phyloP scores from a whole-genome alignment of 2,888 invertebrate species.

The Drosophila basisetae region DNA sequence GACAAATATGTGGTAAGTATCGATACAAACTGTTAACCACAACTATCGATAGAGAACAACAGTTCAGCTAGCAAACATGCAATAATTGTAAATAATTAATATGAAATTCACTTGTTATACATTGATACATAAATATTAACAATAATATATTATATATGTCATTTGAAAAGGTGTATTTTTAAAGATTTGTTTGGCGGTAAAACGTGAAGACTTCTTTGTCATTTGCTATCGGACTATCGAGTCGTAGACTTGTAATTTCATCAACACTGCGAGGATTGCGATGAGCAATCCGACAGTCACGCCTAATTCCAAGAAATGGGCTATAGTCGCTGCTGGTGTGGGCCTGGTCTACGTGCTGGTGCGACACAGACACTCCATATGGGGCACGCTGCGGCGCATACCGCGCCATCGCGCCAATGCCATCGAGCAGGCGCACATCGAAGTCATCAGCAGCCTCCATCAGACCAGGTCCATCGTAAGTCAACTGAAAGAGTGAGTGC shows the following conservation, averaged over 20 bases:
- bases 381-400: conserved; percentile 58
- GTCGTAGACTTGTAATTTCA: conserved; percentile 14
- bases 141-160: neutral
- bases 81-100: neutral
- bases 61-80: neutral
- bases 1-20: neutral
- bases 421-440: conserved; percentile 73
- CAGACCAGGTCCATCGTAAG: conserved; percentile 69
- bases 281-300: conserved; percentile 44
- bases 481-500: conserved; percentile 82
- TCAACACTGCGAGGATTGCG: conserved; percentile 1
- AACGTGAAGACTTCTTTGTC: neutral
- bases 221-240: conserved; percentile 27
- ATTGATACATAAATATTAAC: neutral
- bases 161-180: neutral
- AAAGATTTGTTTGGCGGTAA: conserved; percentile 15
- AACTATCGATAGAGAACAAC: neutral
- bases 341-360: conserved; percentile 81
- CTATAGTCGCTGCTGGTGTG: conserved; percentile 74
- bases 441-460: conserved; percentile 73
- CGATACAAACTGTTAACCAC: neutral
- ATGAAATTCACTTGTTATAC: neutral
- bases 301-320: conserved; percentile 33
- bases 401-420: conserved; percentile 53
- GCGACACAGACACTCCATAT: conserved; percentile 86